A percentile compares a stretch with the other conserved stretches of the same genome.
Evolutionary conservation across 2,797 vertebrate genomes (phyloP).

Genomic region (Vespertilio murinus): DNA sequence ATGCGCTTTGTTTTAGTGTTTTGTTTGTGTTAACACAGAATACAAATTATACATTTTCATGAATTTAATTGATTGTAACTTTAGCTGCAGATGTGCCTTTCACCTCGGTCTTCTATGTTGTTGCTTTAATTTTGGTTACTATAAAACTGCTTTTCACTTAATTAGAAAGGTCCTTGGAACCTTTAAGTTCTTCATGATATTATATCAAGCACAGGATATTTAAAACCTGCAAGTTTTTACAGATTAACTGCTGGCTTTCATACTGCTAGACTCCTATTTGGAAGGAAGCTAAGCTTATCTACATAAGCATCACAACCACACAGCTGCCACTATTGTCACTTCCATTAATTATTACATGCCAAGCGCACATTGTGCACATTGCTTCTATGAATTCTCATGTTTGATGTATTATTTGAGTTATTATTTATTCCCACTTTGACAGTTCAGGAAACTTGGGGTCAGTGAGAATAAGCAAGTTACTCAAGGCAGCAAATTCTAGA

Average conservation of each 20-base stretch:
- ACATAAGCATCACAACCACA: background rate
- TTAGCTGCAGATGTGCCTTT: background rate
- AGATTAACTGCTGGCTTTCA: background rate
- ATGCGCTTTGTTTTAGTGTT: background rate
- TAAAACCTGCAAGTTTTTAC: conserved; percentile 23
- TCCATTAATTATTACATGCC: background rate
- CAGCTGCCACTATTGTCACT: background rate
- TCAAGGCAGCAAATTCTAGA: background rate
- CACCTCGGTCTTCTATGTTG: background rate
- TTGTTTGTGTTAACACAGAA: conserved; percentile 14
- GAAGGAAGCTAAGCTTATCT: conserved; percentile 35
- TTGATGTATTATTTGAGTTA: background rate
- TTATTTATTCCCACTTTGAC: background rate
- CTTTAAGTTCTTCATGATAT: background rate
- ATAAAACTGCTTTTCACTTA: conserved; percentile 37
- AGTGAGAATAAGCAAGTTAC: background rate
- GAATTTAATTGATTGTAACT: background rate
- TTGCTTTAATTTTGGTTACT: conserved; percentile 26
- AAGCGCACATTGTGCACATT: background rate
- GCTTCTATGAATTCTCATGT: background rate
- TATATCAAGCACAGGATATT: conserved; percentile 38
- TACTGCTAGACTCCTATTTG: background rate
- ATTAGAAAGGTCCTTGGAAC: background rate
- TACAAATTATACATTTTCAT: background rate
- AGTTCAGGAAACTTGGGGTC: background rate